phyloP scores from a whole-genome alignment of 2,797 vertebrate genomes.

The Molossus alvarezi region DNA sequence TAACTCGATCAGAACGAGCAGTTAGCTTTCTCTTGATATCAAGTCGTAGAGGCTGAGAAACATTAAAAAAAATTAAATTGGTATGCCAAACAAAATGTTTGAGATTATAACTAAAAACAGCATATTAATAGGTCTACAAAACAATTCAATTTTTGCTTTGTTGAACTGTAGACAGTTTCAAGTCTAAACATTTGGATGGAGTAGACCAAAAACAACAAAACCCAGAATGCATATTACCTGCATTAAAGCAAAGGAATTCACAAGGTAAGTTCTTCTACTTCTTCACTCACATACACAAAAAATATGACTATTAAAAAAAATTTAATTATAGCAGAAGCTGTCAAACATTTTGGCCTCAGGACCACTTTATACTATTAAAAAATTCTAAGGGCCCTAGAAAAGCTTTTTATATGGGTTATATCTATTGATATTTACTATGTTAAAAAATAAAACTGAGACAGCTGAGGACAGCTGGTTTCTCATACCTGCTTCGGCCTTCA shows the following conservation, averaged over 20 bases:
- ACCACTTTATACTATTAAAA: conserved; percentile 22
- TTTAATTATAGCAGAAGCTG: not conserved
- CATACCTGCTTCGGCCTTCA: not conserved
- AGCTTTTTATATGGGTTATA: conserved; percentile 15
- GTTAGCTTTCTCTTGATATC: conserved; percentile 99
- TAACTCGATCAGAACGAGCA: conserved; percentile 98
- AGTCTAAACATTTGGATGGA: conserved; percentile 3
- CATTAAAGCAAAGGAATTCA: not conserved
- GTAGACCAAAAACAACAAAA: not conserved
- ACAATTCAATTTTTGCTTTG: conserved; percentile 54
- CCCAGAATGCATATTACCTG: not conserved
- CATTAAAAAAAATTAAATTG: not conserved
- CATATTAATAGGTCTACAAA: conserved; percentile 38
- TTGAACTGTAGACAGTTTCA: conserved; percentile 49
- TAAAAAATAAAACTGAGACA: conserved; percentile 49
- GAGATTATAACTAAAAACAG: conserved; percentile 29
- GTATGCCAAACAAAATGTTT: conserved; percentile 8
- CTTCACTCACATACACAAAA: conserved; percentile 32
- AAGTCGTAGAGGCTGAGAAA: conserved; percentile 96
- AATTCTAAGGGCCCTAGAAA: not conserved
- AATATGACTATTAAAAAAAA: not conserved
- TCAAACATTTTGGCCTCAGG: conserved; percentile 28
- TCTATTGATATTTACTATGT: conserved; percentile 38
- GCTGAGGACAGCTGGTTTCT: conserved; percentile 4
- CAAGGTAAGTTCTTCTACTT: conserved; percentile 13